Evolutionary conservation across 2,113 vertebrate species (phyloP).

Genomic region (Corythoichthys haematopterus): DNA sequence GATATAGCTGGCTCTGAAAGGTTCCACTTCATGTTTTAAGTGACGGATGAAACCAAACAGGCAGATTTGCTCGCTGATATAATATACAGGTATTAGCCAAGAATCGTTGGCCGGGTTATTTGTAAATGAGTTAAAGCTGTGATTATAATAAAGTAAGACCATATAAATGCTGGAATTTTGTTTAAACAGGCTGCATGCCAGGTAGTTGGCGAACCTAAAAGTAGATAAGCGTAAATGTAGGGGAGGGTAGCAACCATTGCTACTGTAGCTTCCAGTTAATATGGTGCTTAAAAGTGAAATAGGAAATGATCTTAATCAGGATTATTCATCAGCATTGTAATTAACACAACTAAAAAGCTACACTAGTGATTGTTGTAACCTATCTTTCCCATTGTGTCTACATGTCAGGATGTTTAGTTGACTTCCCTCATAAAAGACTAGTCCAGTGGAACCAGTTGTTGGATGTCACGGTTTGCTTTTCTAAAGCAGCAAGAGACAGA

Average conservation of each 20-base stretch:
- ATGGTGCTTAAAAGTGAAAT: too few species aligned
- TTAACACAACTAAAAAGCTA: neutral
- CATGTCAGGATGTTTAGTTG: conserved; percentile 12
- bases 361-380: neutral
- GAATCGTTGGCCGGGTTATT: neutral
- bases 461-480: conserved; percentile 46
- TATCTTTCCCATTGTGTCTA: conserved; percentile 7
- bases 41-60: neutral
- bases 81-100: neutral
- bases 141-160: neutral
- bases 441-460: conserved; percentile 31
- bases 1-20: neutral
- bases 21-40: neutral
- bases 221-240: conserved; percentile 18
- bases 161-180: conserved; percentile 4
- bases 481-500: conserved; percentile 45
- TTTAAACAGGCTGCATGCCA: conserved; percentile 27
- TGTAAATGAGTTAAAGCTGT: neutral
- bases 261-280: neutral
- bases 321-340: neutral
- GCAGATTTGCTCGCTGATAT: neutral
- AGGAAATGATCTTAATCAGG: neutral
- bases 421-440: conserved; percentile 3
- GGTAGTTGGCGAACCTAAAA: conserved; percentile 14
- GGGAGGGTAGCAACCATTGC: neutral